A percentile compares a stretch with the other conserved stretches of the same genome.
These are phyloP conservation scores for Otolemur crassicaudatus DNA, from an alignment of 2,797 vertebrate genomes.

Conservation along the genomic window DNA sequence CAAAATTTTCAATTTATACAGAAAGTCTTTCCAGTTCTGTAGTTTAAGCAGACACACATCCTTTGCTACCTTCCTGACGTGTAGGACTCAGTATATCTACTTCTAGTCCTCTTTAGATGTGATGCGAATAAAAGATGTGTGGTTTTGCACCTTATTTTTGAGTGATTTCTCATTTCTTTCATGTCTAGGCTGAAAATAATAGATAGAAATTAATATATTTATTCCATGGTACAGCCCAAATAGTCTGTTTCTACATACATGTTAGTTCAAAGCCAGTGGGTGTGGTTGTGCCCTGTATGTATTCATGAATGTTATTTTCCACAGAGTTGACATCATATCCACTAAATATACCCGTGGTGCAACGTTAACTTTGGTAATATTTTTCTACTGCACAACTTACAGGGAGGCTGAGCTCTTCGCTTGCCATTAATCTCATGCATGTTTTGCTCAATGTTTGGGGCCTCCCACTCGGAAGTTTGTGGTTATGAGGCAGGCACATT, in stretches of 20 bases:
- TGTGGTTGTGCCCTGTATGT: neutral
- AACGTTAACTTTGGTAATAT: neutral
- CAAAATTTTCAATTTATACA: neutral
- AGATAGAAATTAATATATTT: neutral
- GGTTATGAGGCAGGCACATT: neutral
- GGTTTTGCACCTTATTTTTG: neutral
- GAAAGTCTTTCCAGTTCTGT: neutral
- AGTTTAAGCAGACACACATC: neutral
- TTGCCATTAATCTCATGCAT: neutral
- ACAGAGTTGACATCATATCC: neutral
- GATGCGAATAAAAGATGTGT: neutral
- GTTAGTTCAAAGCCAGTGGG: neutral
- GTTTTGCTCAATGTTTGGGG: neutral
- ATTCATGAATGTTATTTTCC: neutral
- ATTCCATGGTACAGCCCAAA: neutral
- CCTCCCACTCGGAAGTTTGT: rapidly evolving
- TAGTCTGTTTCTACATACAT: neutral
- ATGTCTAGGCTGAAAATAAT: neutral
- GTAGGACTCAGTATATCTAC: neutral
- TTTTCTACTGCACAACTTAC: neutral
- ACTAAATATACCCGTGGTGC: neutral
- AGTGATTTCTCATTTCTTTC: neutral
- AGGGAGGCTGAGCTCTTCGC: neutral
- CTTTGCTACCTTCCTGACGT: neutral
- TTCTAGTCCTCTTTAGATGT: neutral